These are phyloP conservation scores for Indicator maculatus DNA, from an alignment of 2,113 vertebrate species.

Conservation along the genomic window DNA sequence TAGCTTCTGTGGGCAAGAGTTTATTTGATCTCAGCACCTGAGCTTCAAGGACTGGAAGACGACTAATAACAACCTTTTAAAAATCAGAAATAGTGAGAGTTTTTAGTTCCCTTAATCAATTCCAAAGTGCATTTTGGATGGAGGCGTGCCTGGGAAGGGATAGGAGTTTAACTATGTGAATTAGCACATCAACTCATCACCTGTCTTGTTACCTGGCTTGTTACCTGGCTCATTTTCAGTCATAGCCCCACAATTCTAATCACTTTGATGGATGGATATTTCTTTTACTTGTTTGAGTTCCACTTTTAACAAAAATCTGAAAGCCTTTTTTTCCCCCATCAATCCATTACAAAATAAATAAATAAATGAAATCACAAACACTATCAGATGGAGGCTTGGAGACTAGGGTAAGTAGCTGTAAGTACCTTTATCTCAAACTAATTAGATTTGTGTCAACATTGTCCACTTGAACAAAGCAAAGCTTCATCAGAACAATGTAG, in stretches of 20 bases:
- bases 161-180: background rate
- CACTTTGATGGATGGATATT: background rate
- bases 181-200: background rate
- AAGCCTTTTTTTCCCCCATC: background rate
- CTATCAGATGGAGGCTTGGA: background rate
- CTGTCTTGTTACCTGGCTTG: background rate
- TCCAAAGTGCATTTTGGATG: background rate
- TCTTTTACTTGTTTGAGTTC: background rate
- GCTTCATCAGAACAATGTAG: background rate
- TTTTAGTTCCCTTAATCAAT: background rate
- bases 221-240: background rate
- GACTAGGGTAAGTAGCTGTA: background rate
- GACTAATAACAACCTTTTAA: background rate
- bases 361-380: background rate
- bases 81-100: background rate
- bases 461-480: background rate
- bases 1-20: background rate
- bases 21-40: background rate
- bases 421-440: constrained; percentile 10
- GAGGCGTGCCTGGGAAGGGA: background rate
- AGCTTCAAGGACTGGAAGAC: background rate
- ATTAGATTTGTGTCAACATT: constrained; percentile 14
- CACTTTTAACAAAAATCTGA: background rate
- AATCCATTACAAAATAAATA: background rate
- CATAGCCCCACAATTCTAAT: background rate